Percentiles rank a stretch among this genome's conserved stretches.
Evolutionary conservation across 2,888 invertebrate species (phyloP).

Genomic region (Taenaris catops): DNA sequence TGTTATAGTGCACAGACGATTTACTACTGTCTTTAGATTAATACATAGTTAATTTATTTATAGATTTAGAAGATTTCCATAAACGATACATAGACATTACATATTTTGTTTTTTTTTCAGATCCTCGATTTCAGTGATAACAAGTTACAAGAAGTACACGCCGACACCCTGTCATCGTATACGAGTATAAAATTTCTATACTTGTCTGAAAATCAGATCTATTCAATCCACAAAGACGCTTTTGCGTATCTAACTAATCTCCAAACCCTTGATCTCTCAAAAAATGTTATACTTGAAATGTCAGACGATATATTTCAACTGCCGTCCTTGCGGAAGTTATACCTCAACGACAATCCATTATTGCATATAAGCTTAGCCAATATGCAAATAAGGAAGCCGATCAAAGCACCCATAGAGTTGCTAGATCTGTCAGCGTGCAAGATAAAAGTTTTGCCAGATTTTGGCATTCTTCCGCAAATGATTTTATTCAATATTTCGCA

Average conservation of each 20-base stretch:
- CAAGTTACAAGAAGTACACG: slow-evolving; percentile 69
- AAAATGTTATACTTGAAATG: slow-evolving; percentile 70
- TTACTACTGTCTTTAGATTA: no score
- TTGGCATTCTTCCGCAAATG: slow-evolving; percentile 81
- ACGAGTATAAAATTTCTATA: slow-evolving; percentile 76
- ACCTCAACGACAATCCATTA: slow-evolving; percentile 75
- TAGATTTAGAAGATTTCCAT: no score
- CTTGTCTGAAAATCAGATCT: slow-evolving; percentile 79
- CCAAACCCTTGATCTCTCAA: slow-evolving; percentile 76
- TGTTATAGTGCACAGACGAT: no score
- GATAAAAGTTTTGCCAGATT: slow-evolving; percentile 77
- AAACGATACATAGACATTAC: no score
- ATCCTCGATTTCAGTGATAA: slow-evolving; percentile 80
- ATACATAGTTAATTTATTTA: no score
- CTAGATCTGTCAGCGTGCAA: slow-evolving; percentile 81
- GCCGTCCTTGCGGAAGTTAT: slow-evolving; percentile 81
- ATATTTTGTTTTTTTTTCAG: slow-evolving; percentile 51
- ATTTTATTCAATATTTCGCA: slow-evolving; percentile 81
- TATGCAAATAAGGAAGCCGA: slow-evolving; percentile 66
- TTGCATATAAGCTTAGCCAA: slow-evolving; percentile 51
- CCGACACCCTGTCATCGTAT: slow-evolving; percentile 70
- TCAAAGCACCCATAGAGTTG: slow-evolving; percentile 78
- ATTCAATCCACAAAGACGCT: slow-evolving; percentile 72
- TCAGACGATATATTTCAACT: slow-evolving; percentile 76
- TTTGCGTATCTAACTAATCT: slow-evolving; percentile 68